phyloP scores from a whole-genome alignment of 2,797 vertebrate genomes.

The Enteromius mattozi region DNA sequence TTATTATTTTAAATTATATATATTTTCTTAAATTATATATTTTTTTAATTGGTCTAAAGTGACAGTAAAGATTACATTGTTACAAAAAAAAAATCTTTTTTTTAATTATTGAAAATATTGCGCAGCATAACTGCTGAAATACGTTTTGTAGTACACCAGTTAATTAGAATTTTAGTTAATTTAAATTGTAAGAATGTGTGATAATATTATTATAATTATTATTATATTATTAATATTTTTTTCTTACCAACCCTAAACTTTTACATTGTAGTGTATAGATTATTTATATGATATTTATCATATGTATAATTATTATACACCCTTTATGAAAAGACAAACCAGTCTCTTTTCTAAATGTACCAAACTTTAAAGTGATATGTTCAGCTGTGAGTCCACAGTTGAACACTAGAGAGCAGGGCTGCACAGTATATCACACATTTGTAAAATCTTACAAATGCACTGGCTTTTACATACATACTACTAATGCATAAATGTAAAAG shows the following conservation, averaged over 20 bases:
- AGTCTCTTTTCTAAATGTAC: background rate
- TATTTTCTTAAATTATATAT: too few relatives aligned
- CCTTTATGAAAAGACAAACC: background rate
- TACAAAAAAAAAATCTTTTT: too few relatives aligned
- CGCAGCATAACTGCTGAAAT: background rate
- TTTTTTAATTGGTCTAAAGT: too few relatives aligned
- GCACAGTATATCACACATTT: slow-evolving; percentile 64
- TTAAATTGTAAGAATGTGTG: background rate
- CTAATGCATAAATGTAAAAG: background rate
- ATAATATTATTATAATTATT: too few relatives aligned
- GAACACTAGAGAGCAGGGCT: slow-evolving; percentile 80
- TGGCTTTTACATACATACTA: background rate
- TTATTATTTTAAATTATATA: too few relatives aligned
- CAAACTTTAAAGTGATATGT: background rate
- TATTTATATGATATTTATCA: background rate
- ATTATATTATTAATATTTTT: too few relatives aligned
- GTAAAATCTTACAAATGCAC: background rate
- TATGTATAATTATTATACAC: background rate
- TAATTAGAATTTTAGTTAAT: background rate
- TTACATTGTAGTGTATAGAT: background rate
- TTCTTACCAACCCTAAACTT: background rate
- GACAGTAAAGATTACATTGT: background rate
- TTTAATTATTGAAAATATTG: background rate
- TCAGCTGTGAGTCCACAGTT: background rate
- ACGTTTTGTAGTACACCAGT: background rate